These are phyloP conservation scores for Apamea monoglypha DNA, from an alignment of 2,888 invertebrate species.

Conservation along the genomic window DNA sequence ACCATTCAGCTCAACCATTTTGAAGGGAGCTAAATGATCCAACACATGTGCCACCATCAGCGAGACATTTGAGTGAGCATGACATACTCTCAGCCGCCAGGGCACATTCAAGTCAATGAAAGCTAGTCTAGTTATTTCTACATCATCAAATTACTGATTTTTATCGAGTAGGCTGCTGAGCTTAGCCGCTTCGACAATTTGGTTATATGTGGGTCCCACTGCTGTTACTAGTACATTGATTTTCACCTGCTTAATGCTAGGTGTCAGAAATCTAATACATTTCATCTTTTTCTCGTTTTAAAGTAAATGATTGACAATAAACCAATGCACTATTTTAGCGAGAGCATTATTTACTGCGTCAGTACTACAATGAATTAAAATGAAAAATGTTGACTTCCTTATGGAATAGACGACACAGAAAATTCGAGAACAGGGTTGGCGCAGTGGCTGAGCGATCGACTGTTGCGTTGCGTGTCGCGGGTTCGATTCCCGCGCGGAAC, in stretches of 20 bases:
- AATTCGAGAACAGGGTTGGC: too few species aligned
- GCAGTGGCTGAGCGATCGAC: too few species aligned
- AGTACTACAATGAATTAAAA: not conserved
- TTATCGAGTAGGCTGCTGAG: not conserved
- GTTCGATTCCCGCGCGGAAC: too few species aligned
- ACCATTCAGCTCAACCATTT: too few species aligned
- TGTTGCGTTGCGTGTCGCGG: too few species aligned
- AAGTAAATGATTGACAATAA: not conserved
- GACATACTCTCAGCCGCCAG: too few species aligned
- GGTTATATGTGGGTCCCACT: not conserved
- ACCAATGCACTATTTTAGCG: not conserved
- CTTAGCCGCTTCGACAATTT: not conserved
- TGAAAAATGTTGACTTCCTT: not conserved
- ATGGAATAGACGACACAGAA: too few species aligned
- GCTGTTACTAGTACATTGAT: not conserved
- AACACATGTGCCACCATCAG: too few species aligned
- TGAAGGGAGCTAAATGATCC: too few species aligned
- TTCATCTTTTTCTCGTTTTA: not conserved
- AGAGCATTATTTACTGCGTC: not conserved
- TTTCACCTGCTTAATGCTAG: not conserved
- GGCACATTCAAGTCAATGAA: too few species aligned
- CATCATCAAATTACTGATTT: not conserved
- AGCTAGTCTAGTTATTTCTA: not conserved
- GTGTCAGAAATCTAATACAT: not conserved
- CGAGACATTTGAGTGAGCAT: too few species aligned